Conservation (phyloP, 1,140 invertebrate genomes). For the Coboldia fuscipes region DNA sequence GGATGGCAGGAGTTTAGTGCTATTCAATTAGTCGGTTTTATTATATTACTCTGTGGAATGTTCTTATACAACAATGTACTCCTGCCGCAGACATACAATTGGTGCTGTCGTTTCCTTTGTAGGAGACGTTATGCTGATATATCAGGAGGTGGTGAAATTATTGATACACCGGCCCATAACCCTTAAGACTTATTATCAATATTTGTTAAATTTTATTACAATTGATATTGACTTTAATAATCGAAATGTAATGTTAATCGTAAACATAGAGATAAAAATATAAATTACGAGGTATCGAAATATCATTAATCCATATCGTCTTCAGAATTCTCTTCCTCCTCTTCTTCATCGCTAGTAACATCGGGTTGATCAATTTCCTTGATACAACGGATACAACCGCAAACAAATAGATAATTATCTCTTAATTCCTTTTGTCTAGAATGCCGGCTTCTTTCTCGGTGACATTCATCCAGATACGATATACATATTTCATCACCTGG, state of each 20-base stretch:
- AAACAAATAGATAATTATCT: constrained; percentile 5
- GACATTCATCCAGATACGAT: constrained; percentile 77
- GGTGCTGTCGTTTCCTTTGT: too few relatives aligned
- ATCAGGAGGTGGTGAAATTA: too few relatives aligned
- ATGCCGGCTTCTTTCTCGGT: constrained; percentile 55
- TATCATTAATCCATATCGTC: constrained; percentile 9
- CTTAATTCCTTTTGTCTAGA: constrained; percentile 44
- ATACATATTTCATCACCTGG: constrained; percentile 77
- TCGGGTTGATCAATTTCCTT: constrained; percentile 52
- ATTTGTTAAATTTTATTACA: too few relatives aligned
- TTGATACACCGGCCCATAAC: too few relatives aligned
- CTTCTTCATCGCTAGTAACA: constrained; percentile 50
- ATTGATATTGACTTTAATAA: too few relatives aligned
- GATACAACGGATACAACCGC: constrained; percentile 51
- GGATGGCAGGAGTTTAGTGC: constrained; percentile 62
- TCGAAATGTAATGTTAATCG: too few relatives aligned
- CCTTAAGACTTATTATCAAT: too few relatives aligned
- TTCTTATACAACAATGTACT: constrained; percentile 53
- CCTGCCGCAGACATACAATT: constrained; percentile 16
- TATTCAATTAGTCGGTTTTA: constrained; percentile 57
- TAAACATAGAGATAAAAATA: too few relatives aligned
- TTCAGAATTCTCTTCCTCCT: constrained; percentile 12
- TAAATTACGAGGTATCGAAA: too few relatives aligned
- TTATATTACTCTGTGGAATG: constrained; percentile 51
- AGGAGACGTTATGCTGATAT: too few relatives aligned